phyloP scores from a whole-genome alignment of 2,797 vertebrate species.

The Bucorvus abyssinicus region DNA sequence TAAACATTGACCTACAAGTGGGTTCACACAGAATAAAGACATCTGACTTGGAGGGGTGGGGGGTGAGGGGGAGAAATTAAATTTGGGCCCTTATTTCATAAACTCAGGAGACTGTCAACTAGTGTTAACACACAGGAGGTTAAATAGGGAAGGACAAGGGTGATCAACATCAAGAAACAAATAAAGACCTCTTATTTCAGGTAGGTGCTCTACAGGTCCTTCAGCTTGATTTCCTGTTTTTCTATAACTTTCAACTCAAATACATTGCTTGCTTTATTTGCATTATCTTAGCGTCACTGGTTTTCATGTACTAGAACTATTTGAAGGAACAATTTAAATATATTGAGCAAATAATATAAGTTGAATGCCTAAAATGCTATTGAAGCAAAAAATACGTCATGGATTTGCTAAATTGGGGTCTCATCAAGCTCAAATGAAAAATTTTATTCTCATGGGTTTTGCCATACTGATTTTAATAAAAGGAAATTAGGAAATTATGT shows the following conservation, averaged over 20 bases:
- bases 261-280: not conserved
- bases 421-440: not conserved
- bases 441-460: not conserved
- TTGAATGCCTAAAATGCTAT: not conserved
- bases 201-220: not conserved
- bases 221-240: not conserved
- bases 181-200: not conserved
- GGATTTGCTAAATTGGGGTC: not conserved
- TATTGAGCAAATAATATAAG: not conserved
- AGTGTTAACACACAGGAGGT: not conserved
- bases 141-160: not conserved
- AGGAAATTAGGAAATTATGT: not conserved
- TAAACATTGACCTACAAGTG: not conserved
- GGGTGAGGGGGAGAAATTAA: not conserved
- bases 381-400: not conserved
- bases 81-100: not conserved
- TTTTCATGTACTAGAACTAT: not conserved
- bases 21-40: not conserved
- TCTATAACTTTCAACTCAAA: not conserved
- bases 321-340: not conserved
- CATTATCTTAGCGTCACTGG: not conserved
- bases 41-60: not conserved
- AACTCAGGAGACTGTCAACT: not conserved
- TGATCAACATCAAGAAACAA: not conserved
- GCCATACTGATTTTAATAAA: not conserved